phyloP scores from a whole-genome alignment of 2,797 vertebrate genomes.

The Schizopygopsis pylzovi region DNA sequence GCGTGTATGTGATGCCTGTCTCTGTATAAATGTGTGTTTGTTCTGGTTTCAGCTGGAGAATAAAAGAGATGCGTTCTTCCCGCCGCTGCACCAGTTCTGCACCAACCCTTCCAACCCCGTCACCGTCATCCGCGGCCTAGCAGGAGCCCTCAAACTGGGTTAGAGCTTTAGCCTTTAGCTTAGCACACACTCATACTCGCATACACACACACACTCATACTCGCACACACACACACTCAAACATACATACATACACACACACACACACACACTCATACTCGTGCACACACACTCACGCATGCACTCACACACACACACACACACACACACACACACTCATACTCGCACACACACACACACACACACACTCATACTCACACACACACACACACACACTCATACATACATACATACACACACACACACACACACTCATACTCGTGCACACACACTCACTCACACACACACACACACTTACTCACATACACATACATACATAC shows the following conservation, averaged over 20 bases:
- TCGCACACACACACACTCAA: accelerated
- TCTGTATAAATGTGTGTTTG: background rate
- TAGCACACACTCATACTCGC: too few species aligned
- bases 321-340: accelerated
- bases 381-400: background rate
- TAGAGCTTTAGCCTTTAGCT: background rate
- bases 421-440: too few species aligned
- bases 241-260: accelerated
- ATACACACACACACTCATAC: too few species aligned
- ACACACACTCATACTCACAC: background rate
- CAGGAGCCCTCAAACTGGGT: slow-evolving; percentile 91
- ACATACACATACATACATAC: too few species aligned
- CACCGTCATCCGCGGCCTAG: slow-evolving; percentile 98
- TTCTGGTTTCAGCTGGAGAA: slow-evolving; percentile 86
- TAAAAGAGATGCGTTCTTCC: slow-evolving; percentile 97
- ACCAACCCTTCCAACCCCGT: slow-evolving; percentile 98
- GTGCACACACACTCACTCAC: too few species aligned
- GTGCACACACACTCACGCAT: too few species aligned
- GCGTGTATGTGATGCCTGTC: too few species aligned
- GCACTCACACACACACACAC: too few species aligned
- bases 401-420: too few species aligned
- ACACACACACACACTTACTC: accelerated
- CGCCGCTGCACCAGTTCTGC: slow-evolving; percentile 98
- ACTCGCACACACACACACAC: too few species aligned
- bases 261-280: too few species aligned